phyloP scores from a whole-genome alignment of 1,140 invertebrate species.

The Megalopta genalis region DNA sequence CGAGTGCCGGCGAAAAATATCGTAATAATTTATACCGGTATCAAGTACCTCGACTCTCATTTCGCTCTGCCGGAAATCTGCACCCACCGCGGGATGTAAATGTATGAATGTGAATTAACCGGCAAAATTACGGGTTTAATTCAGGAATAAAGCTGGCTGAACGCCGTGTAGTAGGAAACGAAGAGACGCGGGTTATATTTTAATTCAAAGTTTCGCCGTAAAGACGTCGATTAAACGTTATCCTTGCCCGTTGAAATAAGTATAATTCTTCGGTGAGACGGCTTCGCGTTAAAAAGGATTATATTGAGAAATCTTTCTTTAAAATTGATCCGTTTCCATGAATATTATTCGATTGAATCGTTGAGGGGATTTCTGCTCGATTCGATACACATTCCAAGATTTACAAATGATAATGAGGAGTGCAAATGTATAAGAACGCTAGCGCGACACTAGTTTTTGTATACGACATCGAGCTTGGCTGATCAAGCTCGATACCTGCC shows the following conservation, averaged over 20 bases:
- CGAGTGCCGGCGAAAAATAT: slow-evolving; percentile 7
- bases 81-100: slow-evolving; percentile 9
- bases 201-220: slow-evolving; percentile 13
- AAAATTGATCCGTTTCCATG: too few relatives aligned
- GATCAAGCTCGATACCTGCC: too few relatives aligned
- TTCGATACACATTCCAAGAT: too few relatives aligned
- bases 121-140: slow-evolving; percentile 28
- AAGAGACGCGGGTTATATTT: neutral
- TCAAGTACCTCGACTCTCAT: slow-evolving; percentile 21
- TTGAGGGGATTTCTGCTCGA: too few relatives aligned
- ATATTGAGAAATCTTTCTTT: neutral
- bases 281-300: neutral
- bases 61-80: slow-evolving; percentile 1
- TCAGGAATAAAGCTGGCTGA: slow-evolving; percentile 8
- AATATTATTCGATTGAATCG: too few relatives aligned
- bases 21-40: slow-evolving; percentile 23
- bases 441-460: too few relatives aligned
- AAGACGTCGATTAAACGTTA: slow-evolving; percentile 23
- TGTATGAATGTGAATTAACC: slow-evolving; percentile 23
- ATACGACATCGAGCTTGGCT: too few relatives aligned
- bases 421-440: too few relatives aligned
- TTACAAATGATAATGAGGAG: too few relatives aligned
- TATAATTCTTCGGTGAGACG: neutral
- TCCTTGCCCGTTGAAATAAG: neutral
- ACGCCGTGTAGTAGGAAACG: neutral